Base-by-base conservation (phyloP, 2,113 vertebrate genomes). In the Clarias magur region DNA sequence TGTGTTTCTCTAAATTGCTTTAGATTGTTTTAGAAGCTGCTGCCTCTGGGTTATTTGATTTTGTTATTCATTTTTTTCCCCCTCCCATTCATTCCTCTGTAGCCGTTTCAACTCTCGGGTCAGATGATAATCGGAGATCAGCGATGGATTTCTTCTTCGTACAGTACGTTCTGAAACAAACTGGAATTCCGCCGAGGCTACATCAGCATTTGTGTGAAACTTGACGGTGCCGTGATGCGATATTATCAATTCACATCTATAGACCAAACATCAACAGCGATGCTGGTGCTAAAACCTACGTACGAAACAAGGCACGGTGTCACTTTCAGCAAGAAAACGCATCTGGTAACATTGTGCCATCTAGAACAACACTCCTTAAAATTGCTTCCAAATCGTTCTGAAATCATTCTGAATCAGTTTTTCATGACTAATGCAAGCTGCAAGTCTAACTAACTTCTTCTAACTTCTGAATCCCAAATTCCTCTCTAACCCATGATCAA, bases 1-100 rank as follows among this genome's bases (percentile, higher is more conserved):
- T 90, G 56, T 82, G 42, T 54, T 62, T 67, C 16, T 80, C 67
- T 84, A 62, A 92, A 87, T 82, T 89, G 88, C 60, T n/a, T n/a
- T n/a, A 87, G 42, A 83, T 89, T 85, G 12, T 76, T 67, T 82
- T 80, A 63, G 73, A 42, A 85, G 89, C 57, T 85, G 81, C 73
- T 38, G 82, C 76, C 78, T 65, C 54, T 34, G 79, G 84, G 70
- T 76, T 85, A 9, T 56, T 85, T 78, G 27, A 27, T 54, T 54
- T 16, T 11, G 0, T 78, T 12, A 27, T 27, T 78, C 17, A 27
- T 30, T 56, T 3, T 25, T 13, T 2, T 2, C n/a, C 1, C 62
- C 23, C 67, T 70, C 27, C 34, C 30, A 23, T 73, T 73, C 17
- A 73, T 53, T 76, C 23, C 53, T 53, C 42, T 27, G 48, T 25